Conservation (phyloP, 2,113 vertebrate genomes). For the Strigops habroptila region DNA sequence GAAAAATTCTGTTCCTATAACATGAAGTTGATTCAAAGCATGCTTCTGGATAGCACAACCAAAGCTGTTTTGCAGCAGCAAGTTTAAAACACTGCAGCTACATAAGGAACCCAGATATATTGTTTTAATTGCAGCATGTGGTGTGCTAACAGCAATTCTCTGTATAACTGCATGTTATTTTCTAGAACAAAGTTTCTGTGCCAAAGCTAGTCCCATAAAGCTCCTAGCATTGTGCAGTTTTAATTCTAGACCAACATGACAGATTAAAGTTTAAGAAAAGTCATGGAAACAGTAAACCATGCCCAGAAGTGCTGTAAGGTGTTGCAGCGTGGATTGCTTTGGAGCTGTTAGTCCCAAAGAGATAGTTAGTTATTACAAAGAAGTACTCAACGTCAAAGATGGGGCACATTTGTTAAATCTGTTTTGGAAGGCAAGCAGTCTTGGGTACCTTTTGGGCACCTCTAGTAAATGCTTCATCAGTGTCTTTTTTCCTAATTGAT, state of each 20-base stretch:
- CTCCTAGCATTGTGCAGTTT: background rate
- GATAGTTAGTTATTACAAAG: background rate
- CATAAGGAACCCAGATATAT: background rate
- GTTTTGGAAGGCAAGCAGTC: background rate
- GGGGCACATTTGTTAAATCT: background rate
- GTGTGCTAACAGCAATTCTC: background rate
- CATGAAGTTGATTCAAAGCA: background rate
- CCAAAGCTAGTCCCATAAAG: background rate
- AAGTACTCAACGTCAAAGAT: background rate
- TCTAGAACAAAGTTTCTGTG: background rate
- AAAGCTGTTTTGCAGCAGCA: background rate
- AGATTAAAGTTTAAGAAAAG: background rate
- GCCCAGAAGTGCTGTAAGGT: background rate
- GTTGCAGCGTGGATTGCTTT: background rate
- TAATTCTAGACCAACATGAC: background rate
- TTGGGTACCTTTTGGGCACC: background rate
- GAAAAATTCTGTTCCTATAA: background rate
- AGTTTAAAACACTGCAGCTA: background rate
- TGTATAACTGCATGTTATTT: background rate
- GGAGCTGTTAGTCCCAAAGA: background rate
- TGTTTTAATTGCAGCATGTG: background rate
- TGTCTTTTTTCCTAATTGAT: background rate
- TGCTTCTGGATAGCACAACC: background rate
- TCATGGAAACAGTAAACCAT: background rate
- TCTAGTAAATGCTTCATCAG: background rate